Evolutionary conservation across 1,140 invertebrate genomes (phyloP), one percentile per base, ranked within the genome.

Genomic region (Caenorhabditis inopinata): DNA sequence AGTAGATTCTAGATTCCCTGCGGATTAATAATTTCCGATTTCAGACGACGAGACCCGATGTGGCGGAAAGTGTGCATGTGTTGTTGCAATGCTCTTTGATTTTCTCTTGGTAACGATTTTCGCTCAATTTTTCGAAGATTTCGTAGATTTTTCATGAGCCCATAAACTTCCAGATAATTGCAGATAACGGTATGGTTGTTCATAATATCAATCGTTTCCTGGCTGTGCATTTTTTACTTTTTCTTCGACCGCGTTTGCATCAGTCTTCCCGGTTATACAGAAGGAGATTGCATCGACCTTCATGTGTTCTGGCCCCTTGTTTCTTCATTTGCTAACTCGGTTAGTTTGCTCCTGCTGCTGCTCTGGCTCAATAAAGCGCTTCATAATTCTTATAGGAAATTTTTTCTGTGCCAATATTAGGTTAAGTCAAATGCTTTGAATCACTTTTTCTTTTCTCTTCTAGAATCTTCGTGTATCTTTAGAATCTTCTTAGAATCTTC

Each of bases 201-300:
- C 79, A 78, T 81, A 1, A 77, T 81, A 14, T 81, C 79, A 47
- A 47, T 81, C 2, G 46, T 78, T 1, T 77, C 76, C 7, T 58
- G 79, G 74, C 14, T 81, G 7, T 81, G 79, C 29, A 58, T 77
- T 45, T 77, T 74, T 12, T 81, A 81, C 45, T 73, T 42, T n/a
- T 49, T 78, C 27, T 81, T 81, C 42, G 51, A 79, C 38, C 21
- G 46, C 11, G 32, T 58, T 16, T 79, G 78, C 46, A 25, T 25
- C 4, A 38, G 42, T 21, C 42, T 79, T n/a, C 62, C 62, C 4
- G 21, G 51, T n/a, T 79, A 46, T 35, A 74, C 78, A 23, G 78
- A 79, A 27, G 45, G 29, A 16, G 78, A 79, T 18, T 79, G 78
- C n/a, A 73, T 79, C 4, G 78, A 79, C 42, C 38, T 79, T 14